Conservation (phyloP, 2,113 vertebrate species). For the Panthera tigris region DNA sequence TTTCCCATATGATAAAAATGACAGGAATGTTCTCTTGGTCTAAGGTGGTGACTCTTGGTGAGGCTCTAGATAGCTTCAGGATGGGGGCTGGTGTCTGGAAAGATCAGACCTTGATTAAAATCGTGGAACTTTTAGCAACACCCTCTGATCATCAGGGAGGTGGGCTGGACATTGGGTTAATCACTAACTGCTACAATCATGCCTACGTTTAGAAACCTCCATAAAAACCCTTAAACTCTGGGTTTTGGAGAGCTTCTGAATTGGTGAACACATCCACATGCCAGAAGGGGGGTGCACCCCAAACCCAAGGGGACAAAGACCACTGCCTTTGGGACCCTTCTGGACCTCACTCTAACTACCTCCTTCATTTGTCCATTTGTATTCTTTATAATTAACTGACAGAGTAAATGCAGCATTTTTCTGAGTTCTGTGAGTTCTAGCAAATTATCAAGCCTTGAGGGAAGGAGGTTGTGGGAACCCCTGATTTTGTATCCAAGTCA, state of each 20-base stretch:
- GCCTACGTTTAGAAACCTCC: not conserved
- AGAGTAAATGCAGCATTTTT: not conserved
- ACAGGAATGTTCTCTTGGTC: not conserved
- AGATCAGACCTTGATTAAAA: not conserved
- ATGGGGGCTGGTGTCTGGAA: not conserved
- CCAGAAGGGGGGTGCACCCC: not conserved
- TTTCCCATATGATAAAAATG: not conserved
- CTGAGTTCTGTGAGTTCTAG: not conserved
- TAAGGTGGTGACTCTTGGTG: not conserved
- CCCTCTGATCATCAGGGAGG: not conserved
- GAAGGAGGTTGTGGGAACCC: not conserved
- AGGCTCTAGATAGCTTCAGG: not conserved
- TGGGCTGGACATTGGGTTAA: not conserved
- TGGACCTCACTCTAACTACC: not conserved
- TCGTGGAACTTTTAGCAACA: not conserved
- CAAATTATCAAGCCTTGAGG: not conserved
- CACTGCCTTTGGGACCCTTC: not conserved
- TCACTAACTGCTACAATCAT: not conserved
- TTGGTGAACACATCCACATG: not conserved
- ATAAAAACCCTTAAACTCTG: not conserved
- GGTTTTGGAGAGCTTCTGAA: not conserved
- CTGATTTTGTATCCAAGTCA: not conserved
- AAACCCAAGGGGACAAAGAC: not conserved
- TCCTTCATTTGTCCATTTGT: not conserved
- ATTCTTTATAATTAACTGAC: not conserved